Evolutionary conservation across 2,888 invertebrate species (phyloP).

Genomic region (Lacanobia oleracea): DNA sequence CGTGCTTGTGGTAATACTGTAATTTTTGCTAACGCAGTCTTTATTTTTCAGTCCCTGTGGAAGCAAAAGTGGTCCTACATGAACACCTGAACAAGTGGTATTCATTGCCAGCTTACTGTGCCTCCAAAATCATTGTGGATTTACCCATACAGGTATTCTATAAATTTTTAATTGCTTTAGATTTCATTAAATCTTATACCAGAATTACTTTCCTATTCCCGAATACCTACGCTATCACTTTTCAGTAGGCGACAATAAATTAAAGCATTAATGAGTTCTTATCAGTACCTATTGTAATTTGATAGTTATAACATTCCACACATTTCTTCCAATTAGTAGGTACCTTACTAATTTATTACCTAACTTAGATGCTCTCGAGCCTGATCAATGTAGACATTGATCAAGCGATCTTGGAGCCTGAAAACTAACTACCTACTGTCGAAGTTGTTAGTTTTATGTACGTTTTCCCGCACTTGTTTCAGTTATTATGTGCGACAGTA

Average conservation of each 20-base stretch:
- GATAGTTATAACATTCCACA: not conserved
- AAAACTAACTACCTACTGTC: slow-evolving; percentile 2
- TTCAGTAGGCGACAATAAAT: not conserved
- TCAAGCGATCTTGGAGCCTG: not conserved
- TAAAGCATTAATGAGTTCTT: not conserved
- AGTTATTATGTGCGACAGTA: slow-evolving; percentile 93
- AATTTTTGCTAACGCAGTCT: not conserved
- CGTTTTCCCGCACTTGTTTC: slow-evolving; percentile 66
- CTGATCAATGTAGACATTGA: not conserved
- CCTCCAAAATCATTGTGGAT: slow-evolving; percentile 94
- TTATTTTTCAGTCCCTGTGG: slow-evolving; percentile 92
- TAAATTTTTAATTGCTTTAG: not conserved
- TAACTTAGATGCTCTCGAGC: not conserved
- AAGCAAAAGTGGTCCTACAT: slow-evolving; percentile 93
- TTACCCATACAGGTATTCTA: slow-evolving; percentile 92
- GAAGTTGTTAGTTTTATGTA: not conserved
- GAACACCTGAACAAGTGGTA: slow-evolving; percentile 96
- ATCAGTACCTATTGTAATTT: too few species aligned
- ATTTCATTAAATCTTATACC: not conserved
- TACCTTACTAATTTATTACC: too few species aligned
- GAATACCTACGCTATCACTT: not conserved
- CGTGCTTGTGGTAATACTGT: not conserved
- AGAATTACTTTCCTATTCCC: not conserved
- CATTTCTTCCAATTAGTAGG: not conserved
- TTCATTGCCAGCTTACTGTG: slow-evolving; percentile 92